These are phyloP conservation scores for Aphelenchoides avenae DNA, from an alignment of 1,140 invertebrate genomes.

Conservation along the genomic window DNA sequence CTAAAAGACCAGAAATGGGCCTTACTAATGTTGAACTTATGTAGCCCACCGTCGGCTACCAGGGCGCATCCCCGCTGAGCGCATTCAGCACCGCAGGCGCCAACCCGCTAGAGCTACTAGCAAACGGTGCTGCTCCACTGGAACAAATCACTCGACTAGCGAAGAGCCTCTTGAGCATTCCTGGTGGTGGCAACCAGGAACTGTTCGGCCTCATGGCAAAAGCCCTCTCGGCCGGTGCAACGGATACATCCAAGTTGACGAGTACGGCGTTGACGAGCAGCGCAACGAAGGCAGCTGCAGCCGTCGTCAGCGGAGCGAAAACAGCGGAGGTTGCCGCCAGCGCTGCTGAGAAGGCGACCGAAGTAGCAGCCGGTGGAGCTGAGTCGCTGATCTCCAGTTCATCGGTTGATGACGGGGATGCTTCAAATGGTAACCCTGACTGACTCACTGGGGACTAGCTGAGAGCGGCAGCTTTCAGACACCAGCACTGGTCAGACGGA, in stretches of 20 bases:
- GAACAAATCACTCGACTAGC: conserved; percentile 49
- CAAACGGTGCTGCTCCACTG: conserved; percentile 38
- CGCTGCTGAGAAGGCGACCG: neutral
- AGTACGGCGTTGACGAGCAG: conserved; percentile 45
- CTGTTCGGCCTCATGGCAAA: conserved; percentile 40
- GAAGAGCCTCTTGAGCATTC: conserved; percentile 44
- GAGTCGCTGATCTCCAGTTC: conserved; percentile 9
- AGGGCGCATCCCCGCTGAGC: conserved; percentile 2
- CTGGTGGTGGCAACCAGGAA: conserved; percentile 34
- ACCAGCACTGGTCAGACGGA: too few relatives aligned
- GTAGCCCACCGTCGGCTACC: conserved; percentile 21
- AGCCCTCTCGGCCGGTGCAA: conserved; percentile 26
- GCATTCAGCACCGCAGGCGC: conserved; percentile 16
- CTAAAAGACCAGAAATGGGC: conserved; percentile 12
- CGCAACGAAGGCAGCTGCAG: conserved; percentile 14
- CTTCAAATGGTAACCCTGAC: conserved; percentile 13
- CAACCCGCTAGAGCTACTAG: conserved; percentile 34
- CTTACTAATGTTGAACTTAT: conserved; percentile 12
- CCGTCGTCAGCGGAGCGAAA: neutral
- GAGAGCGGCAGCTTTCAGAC: conserved; percentile 25
- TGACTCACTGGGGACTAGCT: neutral
- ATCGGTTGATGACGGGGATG: neutral
- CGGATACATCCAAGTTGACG: conserved; percentile 38
- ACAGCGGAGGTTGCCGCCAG: conserved; percentile 4
- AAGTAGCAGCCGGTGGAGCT: neutral